Percentiles rank a stretch among this genome's conserved stretches.
phyloP scores from a whole-genome alignment of 2,797 vertebrate species.

The Chiloscyllium punctatum region DNA sequence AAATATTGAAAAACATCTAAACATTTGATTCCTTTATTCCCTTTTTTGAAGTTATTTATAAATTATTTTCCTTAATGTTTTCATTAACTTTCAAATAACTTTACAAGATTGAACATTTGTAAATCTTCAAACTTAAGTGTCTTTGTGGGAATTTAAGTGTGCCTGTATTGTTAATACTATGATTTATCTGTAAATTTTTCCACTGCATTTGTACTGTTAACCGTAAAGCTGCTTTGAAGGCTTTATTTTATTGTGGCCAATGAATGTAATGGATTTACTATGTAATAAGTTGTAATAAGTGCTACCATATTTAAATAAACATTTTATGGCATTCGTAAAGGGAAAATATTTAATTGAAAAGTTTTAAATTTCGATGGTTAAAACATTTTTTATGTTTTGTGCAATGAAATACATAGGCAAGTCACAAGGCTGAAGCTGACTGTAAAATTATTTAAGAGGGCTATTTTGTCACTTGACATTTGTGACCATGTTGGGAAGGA shows the following conservation, averaged over 20 bases:
- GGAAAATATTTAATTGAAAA: background rate
- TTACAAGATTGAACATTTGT: slow-evolving; percentile 16
- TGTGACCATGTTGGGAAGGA: too few relatives aligned
- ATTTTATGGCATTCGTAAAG: slow-evolving; percentile 63
- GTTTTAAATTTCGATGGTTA: background rate
- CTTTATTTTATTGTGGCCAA: slow-evolving; percentile 54
- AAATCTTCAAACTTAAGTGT: slow-evolving; percentile 8
- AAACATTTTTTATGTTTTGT: background rate
- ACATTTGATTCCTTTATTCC: background rate
- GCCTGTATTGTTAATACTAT: slow-evolving; percentile 20
- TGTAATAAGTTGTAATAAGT: slow-evolving; percentile 73
- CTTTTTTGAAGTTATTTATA: slow-evolving; percentile 1
- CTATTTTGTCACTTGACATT: too few relatives aligned
- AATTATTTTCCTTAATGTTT: slow-evolving; percentile 7
- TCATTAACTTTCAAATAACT: background rate
- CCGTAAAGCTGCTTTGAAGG: background rate
- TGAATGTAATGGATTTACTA: slow-evolving; percentile 61
- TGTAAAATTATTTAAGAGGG: too few relatives aligned
- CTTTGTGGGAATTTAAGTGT: background rate
- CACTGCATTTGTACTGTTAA: slow-evolving; percentile 41
- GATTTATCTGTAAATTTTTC: slow-evolving; percentile 49
- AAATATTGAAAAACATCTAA: background rate
- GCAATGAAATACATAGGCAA: background rate
- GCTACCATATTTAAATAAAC: slow-evolving; percentile 82
- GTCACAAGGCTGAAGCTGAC: background rate